These are phyloP conservation scores for Shargacucullia verbasci DNA, from an alignment of 2,888 invertebrate species.

Conservation along the genomic window DNA sequence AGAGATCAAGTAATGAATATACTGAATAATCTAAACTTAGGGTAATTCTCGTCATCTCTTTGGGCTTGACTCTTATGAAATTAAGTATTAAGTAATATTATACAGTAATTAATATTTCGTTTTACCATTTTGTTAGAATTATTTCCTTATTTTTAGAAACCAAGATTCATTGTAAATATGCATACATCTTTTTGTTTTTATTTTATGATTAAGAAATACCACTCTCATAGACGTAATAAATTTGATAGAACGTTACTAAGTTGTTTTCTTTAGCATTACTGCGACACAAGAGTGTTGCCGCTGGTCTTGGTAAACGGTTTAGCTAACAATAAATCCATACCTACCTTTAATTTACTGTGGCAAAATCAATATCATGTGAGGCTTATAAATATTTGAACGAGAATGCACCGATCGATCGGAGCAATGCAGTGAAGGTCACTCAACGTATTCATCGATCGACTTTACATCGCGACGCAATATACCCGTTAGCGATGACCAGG, in stretches of 20 bases:
- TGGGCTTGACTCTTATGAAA: constrained; percentile 69
- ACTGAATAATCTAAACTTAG: constrained; percentile 26
- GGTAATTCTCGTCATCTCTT: constrained; percentile 64
- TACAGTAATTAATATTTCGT: constrained; percentile 57
- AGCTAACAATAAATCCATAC: no score
- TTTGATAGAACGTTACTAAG: constrained; percentile 63
- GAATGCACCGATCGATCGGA: no score
- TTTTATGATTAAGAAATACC: constrained; percentile 52
- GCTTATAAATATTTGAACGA: neutral
- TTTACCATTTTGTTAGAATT: constrained; percentile 53
- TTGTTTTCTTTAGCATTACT: constrained; percentile 30
- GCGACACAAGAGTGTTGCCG: neutral
- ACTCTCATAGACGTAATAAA: constrained; percentile 65
- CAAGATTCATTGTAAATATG: constrained; percentile 65
- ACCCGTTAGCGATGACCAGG: no score
- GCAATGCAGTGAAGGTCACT: no score
- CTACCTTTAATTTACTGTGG: no score
- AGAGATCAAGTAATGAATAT: constrained; percentile 12
- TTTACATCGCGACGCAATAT: no score
- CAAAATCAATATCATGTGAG: neutral
- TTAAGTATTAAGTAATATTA: constrained; percentile 58
- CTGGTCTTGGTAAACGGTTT: neutral
- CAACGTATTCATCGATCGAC: no score
- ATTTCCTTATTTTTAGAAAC: constrained; percentile 30
- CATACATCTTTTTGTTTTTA: constrained; percentile 60